A percentile compares a stretch with the other conserved stretches of the same genome.
These are phyloP conservation scores for Zapus hudsonius DNA, from an alignment of 2,113 vertebrate genomes.

Conservation along the genomic window DNA sequence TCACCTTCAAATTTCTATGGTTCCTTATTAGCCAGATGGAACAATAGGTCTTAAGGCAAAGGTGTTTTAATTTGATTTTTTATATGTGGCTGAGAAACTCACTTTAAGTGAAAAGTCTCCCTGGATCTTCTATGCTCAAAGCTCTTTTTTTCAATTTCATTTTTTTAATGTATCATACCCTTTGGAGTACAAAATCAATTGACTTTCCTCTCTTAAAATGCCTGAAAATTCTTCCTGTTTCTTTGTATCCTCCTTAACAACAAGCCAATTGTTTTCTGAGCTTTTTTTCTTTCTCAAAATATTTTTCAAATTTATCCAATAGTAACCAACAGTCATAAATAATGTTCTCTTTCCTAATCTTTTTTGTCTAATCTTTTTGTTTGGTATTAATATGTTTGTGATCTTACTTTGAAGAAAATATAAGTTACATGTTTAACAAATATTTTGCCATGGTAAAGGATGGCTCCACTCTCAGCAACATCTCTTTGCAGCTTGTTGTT, in stretches of 20 bases:
- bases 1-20: not conserved
- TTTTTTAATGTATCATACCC: not conserved
- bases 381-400: not conserved
- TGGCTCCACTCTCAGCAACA: not conserved
- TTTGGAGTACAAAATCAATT: not conserved
- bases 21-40: not conserved
- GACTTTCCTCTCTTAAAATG: not conserved
- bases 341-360: not conserved
- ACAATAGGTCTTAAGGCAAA: not conserved
- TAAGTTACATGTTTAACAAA: not conserved
- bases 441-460: not conserved
- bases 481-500: not conserved
- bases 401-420: not conserved
- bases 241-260: not conserved
- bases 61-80: not conserved
- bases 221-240: not conserved
- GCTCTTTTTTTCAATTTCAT: not conserved
- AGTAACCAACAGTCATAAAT: not conserved
- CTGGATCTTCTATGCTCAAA: not conserved
- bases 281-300: not conserved
- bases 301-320: not conserved
- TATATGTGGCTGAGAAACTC: not conserved
- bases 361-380: not conserved
- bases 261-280: not conserved
- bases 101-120: not conserved